Base-by-base conservation (phyloP, 2,888 invertebrate species). In the Seira ritae region DNA sequence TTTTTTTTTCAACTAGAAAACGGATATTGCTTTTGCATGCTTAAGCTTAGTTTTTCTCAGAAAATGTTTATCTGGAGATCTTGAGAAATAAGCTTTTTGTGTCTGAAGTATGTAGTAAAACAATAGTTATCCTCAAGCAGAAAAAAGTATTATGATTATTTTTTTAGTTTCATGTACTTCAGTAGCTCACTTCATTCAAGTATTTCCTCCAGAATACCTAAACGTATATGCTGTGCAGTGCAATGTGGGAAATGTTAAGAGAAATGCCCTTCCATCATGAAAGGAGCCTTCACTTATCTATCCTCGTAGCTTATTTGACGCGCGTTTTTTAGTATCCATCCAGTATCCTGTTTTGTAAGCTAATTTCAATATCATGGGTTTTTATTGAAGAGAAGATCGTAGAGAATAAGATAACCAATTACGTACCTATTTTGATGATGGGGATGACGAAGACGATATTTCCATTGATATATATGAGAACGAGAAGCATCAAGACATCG, bases 21-120 rank as follows among this genome's bases (percentile, higher is more conserved):
- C 76, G 81, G 81, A 81, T 81, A 81, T 81, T 81, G 76, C 76
- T 76, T 81, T 70, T 68, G 50, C 62, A 74, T 69, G 69, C 31
- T 75, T 80, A 71, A 67, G 62, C 69, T 67, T 66, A 12, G 22
- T 66, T 66, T 66, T 66, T 22, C 22, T 20, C 22, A 20, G 20
- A 42, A 42, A 8, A 42, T 42, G 4, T 42, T 42, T 4, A 4
- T 4, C 42, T 42, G 42, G 42, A 42, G 42, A 42, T 42, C 12
- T 42, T 42, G 42, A 42, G 6, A 12, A 42, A 42, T 42, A 4
- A 12, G 4, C 42, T 12, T 42, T 4, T 42, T 12, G 42, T 12
- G 4, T 42, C 12, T 42, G 42, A 42, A 42, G 42, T 42, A n/a
- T n/a, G n/a, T n/a, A n/a, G n/a, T n/a, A n/a, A n/a, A n/a, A n/a